Percentiles rank a stretch among this genome's conserved stretches.
These are phyloP conservation scores for Fopius arisanus DNA, from an alignment of 1,140 invertebrate genomes.

Conservation along the genomic window DNA sequence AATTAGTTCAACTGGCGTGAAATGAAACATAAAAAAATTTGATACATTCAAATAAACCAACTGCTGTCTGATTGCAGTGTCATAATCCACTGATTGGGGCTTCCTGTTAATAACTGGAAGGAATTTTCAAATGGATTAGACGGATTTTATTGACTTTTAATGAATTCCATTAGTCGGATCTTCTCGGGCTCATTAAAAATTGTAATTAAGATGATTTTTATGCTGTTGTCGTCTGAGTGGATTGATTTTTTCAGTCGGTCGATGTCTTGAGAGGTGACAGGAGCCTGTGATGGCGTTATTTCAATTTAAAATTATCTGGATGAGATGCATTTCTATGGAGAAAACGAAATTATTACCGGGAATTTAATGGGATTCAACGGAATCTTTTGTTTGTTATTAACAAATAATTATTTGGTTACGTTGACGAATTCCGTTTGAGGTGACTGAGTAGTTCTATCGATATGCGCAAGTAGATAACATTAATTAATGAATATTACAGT, in stretches of 20 bases:
- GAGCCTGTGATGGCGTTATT: no score
- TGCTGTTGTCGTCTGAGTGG: background rate
- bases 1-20: conserved; percentile 8
- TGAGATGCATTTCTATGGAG: no score
- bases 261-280: no score
- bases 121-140: background rate
- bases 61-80: background rate
- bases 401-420: no score
- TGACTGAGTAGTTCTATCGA: no score
- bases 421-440: no score
- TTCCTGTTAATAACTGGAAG: background rate
- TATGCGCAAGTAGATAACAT: no score
- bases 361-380: no score
- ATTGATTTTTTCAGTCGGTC: background rate
- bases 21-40: background rate
- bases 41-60: background rate
- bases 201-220: background rate
- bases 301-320: no score
- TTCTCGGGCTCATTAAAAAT: background rate
- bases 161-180: background rate
- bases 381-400: no score
- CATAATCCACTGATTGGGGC: background rate
- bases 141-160: background rate
- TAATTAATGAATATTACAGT: no score
- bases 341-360: no score